A percentile compares a stretch with the other conserved stretches of the same genome.
Evolutionary conservation across 2,113 vertebrate species (phyloP).

Genomic region (Gambusia holbrooki): DNA sequence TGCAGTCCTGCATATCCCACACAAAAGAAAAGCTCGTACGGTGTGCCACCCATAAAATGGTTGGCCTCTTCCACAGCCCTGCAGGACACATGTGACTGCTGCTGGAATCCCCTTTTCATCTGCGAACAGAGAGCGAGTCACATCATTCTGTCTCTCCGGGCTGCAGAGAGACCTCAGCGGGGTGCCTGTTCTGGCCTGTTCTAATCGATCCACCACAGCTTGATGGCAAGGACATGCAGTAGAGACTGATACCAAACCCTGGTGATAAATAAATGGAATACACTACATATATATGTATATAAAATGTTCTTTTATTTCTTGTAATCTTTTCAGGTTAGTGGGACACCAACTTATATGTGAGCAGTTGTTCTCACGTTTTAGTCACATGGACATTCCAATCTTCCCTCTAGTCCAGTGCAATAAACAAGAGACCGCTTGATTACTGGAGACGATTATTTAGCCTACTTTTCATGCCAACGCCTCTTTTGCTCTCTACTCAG

Average conservation of each 20-base stretch:
- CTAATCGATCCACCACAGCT: conserved; percentile 3
- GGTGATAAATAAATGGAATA: background rate
- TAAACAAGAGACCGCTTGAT: conserved; percentile 69
- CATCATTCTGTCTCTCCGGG: conserved; percentile 31
- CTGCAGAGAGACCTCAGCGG: conserved; percentile 13
- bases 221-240: background rate
- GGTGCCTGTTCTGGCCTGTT: conserved; percentile 14
- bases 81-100: conserved; percentile 67
- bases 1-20: conserved; percentile 36
- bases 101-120: conserved; percentile 69
- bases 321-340: conserved; percentile 46
- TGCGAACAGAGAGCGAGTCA: conserved; percentile 35
- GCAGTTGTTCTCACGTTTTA: conserved; percentile 58
- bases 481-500: conserved; percentile 63
- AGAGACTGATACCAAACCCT: background rate
- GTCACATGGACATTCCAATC: conserved; percentile 69
- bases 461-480: conserved; percentile 71
- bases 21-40: conserved; percentile 59
- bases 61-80: conserved; percentile 34
- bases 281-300: background rate
- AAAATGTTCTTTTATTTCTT: background rate
- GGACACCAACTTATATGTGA: conserved; percentile 46
- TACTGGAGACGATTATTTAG: conserved; percentile 63
- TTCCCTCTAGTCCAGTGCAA: conserved; percentile 12
- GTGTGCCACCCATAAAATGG: conserved; percentile 51